Evolutionary conservation across 2,797 vertebrate species (phyloP).

Genomic region (Chiropotes sagulatus): DNA sequence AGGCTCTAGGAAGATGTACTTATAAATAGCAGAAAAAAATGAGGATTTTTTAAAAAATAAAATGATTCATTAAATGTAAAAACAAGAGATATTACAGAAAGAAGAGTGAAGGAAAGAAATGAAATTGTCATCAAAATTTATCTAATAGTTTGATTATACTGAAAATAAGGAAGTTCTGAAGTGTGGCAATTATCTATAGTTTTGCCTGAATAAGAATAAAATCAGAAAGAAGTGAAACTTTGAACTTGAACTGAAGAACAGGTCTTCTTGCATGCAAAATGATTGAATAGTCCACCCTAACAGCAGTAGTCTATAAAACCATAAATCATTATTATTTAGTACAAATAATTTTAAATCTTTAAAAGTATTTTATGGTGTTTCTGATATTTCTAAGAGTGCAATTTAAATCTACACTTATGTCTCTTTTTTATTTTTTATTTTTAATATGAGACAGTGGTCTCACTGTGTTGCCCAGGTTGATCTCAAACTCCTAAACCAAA

Average conservation of each 20-base stretch:
- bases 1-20: not conserved
- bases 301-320: not conserved
- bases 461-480: not conserved
- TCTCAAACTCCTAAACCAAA: not conserved
- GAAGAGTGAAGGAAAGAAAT: not conserved
- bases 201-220: conserved; percentile 38
- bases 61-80: not conserved
- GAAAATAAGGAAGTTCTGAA: conserved; percentile 9
- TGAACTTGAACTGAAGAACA: not conserved
- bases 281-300: not conserved
- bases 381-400: not conserved
- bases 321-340: conserved; percentile 24
- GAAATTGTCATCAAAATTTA: not conserved
- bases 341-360: not conserved
- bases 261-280: not conserved
- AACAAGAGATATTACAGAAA: not conserved
- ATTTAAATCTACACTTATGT: not conserved
- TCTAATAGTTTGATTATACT: not conserved
- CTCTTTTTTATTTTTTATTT: not conserved
- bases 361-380: not conserved
- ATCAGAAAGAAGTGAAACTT: conserved; percentile 45
- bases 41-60: not conserved
- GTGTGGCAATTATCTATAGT: not conserved
- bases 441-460: not conserved
- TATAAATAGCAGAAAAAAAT: not conserved